These are phyloP conservation scores for Zhuqinia jingwanae DNA, from an alignment of 2,888 invertebrate genomes.

Conservation along the genomic window DNA sequence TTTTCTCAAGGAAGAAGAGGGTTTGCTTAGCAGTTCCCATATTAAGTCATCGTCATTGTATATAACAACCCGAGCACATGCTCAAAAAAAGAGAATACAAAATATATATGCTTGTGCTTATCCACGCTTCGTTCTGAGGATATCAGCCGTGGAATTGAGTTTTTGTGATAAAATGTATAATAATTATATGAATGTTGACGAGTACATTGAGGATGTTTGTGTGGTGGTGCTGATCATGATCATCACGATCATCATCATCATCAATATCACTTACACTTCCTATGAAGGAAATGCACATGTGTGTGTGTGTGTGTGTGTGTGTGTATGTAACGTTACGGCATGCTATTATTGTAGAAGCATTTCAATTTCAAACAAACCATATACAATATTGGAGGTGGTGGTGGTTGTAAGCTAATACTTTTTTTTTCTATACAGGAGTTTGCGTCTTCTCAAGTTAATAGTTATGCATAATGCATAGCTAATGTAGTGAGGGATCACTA, in stretches of 20 bases:
- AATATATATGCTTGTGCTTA: no score
- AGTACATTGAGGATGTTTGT: not conserved
- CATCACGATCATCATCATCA: not conserved
- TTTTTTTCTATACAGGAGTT: not conserved
- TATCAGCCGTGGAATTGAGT: slow-evolving; percentile 59
- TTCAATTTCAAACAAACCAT: not conserved
- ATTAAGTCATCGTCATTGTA: slow-evolving; percentile 55
- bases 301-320: not conserved
- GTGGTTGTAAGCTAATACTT: slow-evolving; percentile 43
- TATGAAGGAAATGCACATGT: slow-evolving; percentile 42
- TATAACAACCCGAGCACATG: slow-evolving; percentile 23
- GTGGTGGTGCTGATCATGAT: not conserved
- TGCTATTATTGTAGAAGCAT: not conserved
- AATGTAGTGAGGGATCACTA: slow-evolving; percentile 6
- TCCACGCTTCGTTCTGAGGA: slow-evolving; percentile 41
- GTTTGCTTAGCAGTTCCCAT: slow-evolving; percentile 41
- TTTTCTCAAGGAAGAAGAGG: slow-evolving; percentile 1
- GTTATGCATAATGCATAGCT: not conserved
- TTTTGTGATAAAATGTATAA: slow-evolving; percentile 23
- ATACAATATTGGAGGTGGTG: slow-evolving; percentile 37
- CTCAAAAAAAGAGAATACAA: slow-evolving; percentile 25
- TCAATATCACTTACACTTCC: not conserved
- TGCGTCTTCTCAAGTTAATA: slow-evolving; percentile 22
- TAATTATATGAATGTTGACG: not conserved
- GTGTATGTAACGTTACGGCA: no score